Evolutionary conservation across 1,140 invertebrate species (phyloP).

Genomic region (Cyclargus thomasi): DNA sequence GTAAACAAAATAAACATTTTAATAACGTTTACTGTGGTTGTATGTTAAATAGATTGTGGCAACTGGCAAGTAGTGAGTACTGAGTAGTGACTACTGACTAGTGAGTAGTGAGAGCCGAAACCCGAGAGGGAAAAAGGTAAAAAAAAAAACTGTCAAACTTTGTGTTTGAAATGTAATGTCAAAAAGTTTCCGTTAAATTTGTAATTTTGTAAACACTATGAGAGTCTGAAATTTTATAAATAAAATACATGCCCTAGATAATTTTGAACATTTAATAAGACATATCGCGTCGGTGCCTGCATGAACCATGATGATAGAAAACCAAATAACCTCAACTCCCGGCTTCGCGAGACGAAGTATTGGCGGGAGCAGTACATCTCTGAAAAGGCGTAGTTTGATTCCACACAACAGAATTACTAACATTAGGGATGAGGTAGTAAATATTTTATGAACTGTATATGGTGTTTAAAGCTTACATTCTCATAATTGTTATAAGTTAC

Average conservation of each 20-base stretch:
- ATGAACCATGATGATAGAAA: conserved; percentile 48
- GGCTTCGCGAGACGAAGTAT: conserved; percentile 46
- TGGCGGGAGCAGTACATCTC: conserved; percentile 58
- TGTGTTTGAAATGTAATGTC: neutral
- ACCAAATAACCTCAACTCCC: conserved; percentile 48
- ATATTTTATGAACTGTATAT: conserved; percentile 20
- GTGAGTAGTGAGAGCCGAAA: too few relatives aligned
- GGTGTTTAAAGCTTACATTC: neutral
- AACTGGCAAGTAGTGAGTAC: too few relatives aligned
- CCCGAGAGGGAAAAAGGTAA: too few relatives aligned
- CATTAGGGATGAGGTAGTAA: conserved; percentile 43
- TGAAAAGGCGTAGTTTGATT: conserved; percentile 53
- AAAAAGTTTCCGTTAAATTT: conserved; percentile 42
- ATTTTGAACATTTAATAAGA: neutral
- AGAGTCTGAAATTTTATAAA: neutral
- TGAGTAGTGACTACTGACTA: too few relatives aligned
- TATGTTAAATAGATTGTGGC: too few relatives aligned
- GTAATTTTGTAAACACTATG: conserved; percentile 29
- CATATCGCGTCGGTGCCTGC: conserved; percentile 12
- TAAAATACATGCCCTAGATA: neutral
- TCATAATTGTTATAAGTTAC: too few relatives aligned
- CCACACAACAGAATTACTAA: conserved; percentile 40
- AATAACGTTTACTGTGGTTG: too few relatives aligned
- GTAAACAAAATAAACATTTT: too few relatives aligned
- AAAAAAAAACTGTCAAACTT: neutral